Conservation (phyloP, 1,140 invertebrate species). For the Dinothrombium tinctorium region DNA sequence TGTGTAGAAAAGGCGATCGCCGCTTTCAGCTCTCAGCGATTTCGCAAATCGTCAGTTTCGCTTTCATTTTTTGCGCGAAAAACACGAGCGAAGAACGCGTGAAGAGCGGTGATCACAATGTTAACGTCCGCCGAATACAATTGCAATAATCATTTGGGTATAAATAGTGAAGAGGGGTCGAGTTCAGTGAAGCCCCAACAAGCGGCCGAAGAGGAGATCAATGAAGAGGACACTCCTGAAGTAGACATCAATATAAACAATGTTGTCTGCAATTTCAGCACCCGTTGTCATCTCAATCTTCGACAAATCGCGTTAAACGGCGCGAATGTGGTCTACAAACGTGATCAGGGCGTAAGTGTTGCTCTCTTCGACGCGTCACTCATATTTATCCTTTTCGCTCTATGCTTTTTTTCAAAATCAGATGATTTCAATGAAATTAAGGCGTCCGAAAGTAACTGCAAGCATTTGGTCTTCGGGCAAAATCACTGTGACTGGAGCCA, state of each 20-base stretch:
- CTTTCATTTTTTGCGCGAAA: too few relatives aligned
- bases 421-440: conserved; percentile 92
- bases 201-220: too few relatives aligned
- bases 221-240: conserved; percentile 7
- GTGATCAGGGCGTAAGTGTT: conserved; percentile 58
- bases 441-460: conserved; percentile 73
- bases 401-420: conserved; percentile 19
- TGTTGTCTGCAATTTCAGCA: conserved; percentile 93
- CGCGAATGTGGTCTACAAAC: conserved; percentile 77
- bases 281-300: conserved; percentile 88
- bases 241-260: conserved; percentile 91
- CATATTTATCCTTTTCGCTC: background rate
- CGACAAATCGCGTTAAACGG: conserved; percentile 76
- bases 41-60: too few relatives aligned
- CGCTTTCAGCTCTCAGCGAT: too few relatives aligned
- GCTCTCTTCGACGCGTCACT: background rate
- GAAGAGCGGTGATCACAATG: too few relatives aligned
- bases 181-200: too few relatives aligned
- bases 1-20: too few relatives aligned
- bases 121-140: too few relatives aligned
- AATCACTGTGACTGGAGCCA: conserved; percentile 84
- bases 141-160: too few relatives aligned
- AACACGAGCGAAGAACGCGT: too few relatives aligned
- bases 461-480: conserved; percentile 96
- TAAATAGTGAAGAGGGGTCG: too few relatives aligned